Percentiles rank a stretch among this genome's conserved stretches.
Conservation (phyloP, 2,113 vertebrate genomes). For the Sigmodon hispidus region DNA sequence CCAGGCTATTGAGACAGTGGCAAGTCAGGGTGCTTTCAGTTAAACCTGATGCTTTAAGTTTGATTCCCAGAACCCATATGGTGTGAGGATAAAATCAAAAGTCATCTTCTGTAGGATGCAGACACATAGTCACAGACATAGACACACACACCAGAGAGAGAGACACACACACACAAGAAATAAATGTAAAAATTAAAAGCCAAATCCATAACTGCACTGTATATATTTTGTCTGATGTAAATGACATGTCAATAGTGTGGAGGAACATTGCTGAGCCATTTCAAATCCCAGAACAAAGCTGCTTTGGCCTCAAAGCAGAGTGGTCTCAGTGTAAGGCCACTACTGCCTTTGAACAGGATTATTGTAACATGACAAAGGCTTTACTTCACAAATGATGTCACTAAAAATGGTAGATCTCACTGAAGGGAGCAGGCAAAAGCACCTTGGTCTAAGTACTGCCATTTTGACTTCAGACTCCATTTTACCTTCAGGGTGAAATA, state of each 20-base stretch:
- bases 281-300: not conserved
- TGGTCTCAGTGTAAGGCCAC: not conserved
- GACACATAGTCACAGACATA: no score
- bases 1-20: not conserved
- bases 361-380: not conserved
- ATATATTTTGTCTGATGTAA: not conserved
- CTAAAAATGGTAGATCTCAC: not conserved
- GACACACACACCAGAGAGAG: not conserved
- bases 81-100: not conserved
- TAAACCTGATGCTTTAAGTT: not conserved
- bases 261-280: not conserved
- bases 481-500: no score
- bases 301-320: not conserved
- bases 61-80: not conserved
- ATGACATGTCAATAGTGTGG: not conserved
- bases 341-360: not conserved
- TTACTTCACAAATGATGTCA: no score
- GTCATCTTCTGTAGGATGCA: not conserved
- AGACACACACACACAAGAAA: not conserved
- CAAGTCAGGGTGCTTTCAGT: not conserved
- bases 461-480: no score
- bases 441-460: no score
- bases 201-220: not conserved
- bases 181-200: no score
- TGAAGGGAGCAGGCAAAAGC: no score